Evolutionary conservation across 2,888 invertebrate species (phyloP), one percentile per base, ranked within the genome.

Genomic region (Nemotelus nigrinus): DNA sequence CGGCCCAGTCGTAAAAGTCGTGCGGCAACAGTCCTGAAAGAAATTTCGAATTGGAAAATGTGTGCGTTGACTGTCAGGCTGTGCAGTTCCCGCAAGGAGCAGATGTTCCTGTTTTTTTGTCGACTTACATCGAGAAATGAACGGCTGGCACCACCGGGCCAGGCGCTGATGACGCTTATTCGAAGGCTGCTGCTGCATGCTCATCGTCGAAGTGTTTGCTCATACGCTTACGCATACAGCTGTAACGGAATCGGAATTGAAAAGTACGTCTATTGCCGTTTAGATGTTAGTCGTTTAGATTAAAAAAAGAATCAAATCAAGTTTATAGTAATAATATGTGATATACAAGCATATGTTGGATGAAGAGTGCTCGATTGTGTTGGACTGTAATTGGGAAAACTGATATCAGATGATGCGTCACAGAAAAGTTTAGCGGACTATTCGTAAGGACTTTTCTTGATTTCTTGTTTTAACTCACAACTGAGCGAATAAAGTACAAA

Each of bases 91-190:
- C 71, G 76, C 48, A 64, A 78, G 78, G 78, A 78, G 78, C 78
- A 78, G 78, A 78, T 78, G 78, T 78, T 78, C 76, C 71, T 64
- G 76, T 78, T 78, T 72, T 77, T 78, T 78, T 78, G 76, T 76
- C 41, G 68, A 57, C 67, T 25, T 25, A 25, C 53, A 60, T 67
- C 75, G 50, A 72, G 8, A 25, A 25, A 25, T 25, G 67, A 55
- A 67, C 76, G 63, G 75, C 77, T 58, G 50, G 44, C 68, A 44
- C 70, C 71, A 50, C 10, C 58, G 60, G 50, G 67, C 43, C 25
- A 2, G 43, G 43, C 41, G 64, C 76, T 41, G 53, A 3, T 8
- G 50, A 43, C n/a, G 63, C 5, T 48, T 50, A 60, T 48, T 60
- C 53, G 39, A 63, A 41, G 60, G 76, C 76, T 76, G 57, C 55